Percentiles rank a stretch among this genome's conserved stretches.
Conservation (phyloP, 1,140 invertebrate genomes). For the Globodera ellingtonae region DNA sequence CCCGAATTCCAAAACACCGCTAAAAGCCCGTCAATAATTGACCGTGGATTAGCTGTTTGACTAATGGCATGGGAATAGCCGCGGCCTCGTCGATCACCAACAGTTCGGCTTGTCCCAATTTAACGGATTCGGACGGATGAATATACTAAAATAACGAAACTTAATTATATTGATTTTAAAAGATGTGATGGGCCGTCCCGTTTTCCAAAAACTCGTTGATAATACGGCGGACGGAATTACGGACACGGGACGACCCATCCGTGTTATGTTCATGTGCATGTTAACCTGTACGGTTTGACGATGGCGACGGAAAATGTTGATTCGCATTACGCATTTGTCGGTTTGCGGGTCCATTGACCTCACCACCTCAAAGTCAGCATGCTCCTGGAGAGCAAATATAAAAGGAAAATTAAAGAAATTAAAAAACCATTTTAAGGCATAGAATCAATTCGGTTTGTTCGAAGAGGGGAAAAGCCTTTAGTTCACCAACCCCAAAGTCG, state of each 20-base stretch:
- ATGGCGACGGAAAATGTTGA: slow-evolving; percentile 86
- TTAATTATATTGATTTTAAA: no score
- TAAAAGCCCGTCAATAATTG: background rate
- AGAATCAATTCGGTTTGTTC: background rate
- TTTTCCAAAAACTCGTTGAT: no score
- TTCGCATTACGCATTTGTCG: slow-evolving; percentile 90
- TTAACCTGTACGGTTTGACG: slow-evolving; percentile 90
- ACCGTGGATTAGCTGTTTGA: slow-evolving; percentile 68
- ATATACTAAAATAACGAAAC: slow-evolving; percentile 77
- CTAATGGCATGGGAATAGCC: slow-evolving; percentile 90
- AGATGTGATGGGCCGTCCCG: no score
- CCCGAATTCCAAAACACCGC: no score
- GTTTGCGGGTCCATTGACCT: slow-evolving; percentile 86
- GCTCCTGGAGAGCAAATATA: slow-evolving; percentile 73
- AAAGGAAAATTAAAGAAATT: background rate
- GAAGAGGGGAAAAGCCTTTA: background rate
- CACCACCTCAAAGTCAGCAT: slow-evolving; percentile 92
- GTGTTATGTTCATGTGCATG: slow-evolving; percentile 21
- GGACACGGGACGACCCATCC: no score
- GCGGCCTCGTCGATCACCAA: slow-evolving; percentile 98
- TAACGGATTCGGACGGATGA: slow-evolving; percentile 83
- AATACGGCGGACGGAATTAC: no score
- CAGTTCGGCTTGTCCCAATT: slow-evolving; percentile 88
- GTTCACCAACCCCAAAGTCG: slow-evolving; percentile 1
- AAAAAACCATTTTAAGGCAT: background rate